Percentiles rank a stretch among this genome's conserved stretches.
These are phyloP conservation scores for Rhingia rostrata DNA, from an alignment of 2,888 invertebrate genomes.

Conservation along the genomic window DNA sequence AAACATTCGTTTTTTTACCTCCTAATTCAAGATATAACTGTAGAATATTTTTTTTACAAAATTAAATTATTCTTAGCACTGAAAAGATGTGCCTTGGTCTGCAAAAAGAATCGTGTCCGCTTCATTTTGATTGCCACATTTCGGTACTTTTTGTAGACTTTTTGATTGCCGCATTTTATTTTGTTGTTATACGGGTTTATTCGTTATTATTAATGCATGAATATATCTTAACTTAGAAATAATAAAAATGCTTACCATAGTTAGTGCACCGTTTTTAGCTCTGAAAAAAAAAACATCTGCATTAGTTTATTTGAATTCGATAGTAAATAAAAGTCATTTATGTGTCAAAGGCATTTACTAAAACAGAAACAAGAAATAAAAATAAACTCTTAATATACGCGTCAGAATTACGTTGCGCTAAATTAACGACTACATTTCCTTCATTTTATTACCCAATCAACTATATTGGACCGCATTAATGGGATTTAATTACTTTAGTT, in stretches of 20 bases:
- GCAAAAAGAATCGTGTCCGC: too few relatives aligned
- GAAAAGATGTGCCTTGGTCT: too few relatives aligned
- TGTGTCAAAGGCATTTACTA: slow-evolving; percentile 21
- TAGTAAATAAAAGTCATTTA: slow-evolving; percentile 33
- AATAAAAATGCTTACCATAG: slow-evolving; percentile 56
- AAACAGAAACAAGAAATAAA: background rate
- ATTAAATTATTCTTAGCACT: too few relatives aligned
- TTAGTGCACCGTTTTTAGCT: slow-evolving; percentile 56
- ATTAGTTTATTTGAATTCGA: slow-evolving; percentile 10
- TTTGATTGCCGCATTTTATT: too few relatives aligned
- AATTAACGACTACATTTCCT: slow-evolving; percentile 56
- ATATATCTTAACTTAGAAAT: too few relatives aligned
- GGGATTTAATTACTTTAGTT: slow-evolving; percentile 34
- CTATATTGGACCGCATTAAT: slow-evolving; percentile 42
- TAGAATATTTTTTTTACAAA: too few relatives aligned
- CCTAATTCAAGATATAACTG: too few relatives aligned
- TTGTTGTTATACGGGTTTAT: too few relatives aligned
- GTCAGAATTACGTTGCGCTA: slow-evolving; percentile 27
- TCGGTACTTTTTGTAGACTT: too few relatives aligned
- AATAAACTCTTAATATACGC: slow-evolving; percentile 22
- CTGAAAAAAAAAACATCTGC: slow-evolving; percentile 33
- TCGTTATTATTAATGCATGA: too few relatives aligned
- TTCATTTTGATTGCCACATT: too few relatives aligned
- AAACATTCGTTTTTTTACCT: too few relatives aligned
- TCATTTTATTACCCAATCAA: slow-evolving; percentile 56